Percentiles rank a stretch among this genome's conserved stretches.
Evolutionary conservation across 2,888 invertebrate genomes (phyloP).

Genomic region (Hesperia comma): DNA sequence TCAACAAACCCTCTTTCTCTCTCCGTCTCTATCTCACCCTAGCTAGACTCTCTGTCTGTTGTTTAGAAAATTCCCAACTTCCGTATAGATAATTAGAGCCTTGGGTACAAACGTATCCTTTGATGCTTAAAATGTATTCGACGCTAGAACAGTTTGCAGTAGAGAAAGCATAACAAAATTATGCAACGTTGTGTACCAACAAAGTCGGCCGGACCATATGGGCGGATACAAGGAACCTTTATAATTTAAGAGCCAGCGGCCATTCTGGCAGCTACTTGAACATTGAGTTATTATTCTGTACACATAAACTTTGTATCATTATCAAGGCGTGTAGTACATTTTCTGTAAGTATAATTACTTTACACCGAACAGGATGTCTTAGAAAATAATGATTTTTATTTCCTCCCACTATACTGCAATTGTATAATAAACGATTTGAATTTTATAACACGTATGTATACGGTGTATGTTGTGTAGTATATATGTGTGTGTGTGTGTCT

Average conservation of each 20-base stretch:
- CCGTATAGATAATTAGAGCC: constrained; percentile 14
- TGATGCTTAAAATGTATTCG: constrained; percentile 52
- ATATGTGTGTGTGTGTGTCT: no score
- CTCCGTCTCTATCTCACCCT: no score
- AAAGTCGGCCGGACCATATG: constrained; percentile 54
- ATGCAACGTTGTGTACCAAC: constrained; percentile 59
- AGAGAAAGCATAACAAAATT: constrained; percentile 71
- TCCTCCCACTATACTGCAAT: no score
- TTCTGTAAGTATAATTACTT: neutral
- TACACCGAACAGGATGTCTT: neutral
- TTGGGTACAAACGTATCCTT: constrained; percentile 18
- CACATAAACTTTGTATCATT: constrained; percentile 1
- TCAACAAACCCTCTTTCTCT: no score
- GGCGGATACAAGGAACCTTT: constrained; percentile 44
- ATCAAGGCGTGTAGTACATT: neutral
- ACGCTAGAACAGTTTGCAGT: constrained; percentile 60
- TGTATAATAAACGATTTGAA: no score
- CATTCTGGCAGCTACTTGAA: constrained; percentile 24
- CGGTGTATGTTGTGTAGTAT: no score
- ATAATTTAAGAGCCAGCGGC: constrained; percentile 31
- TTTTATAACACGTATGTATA: no score
- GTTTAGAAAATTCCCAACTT: constrained; percentile 13
- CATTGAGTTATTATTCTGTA: constrained; percentile 20
- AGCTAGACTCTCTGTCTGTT: no score
- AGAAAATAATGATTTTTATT: no score